Evolutionary conservation across 2,113 vertebrate genomes (phyloP), one percentile per base, ranked within the genome.

Genomic region (Meleagris gallopavo): DNA sequence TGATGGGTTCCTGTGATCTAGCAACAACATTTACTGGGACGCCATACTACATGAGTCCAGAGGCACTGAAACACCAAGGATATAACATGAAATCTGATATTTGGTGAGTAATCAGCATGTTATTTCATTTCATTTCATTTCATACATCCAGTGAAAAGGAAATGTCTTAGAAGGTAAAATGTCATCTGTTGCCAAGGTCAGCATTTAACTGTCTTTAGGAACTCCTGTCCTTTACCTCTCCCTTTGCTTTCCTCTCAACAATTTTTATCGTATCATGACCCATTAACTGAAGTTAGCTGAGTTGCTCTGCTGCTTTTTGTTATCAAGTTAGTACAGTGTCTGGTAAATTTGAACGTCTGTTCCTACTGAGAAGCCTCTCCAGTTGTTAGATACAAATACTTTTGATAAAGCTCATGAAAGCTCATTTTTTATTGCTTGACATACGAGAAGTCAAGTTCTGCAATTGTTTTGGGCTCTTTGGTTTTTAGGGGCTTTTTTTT

Each of bases 11-110:
- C 3, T 98, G 98, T 97, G 98, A 99, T 95, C 96, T 99, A 95
- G 98, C 99, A 88, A 98, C 98, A 78, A 99, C 98, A 38, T 98
- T 99, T 90, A 98, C 98, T 13, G 99, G 98, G 62, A 99, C 99
- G 1, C 98, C 98, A 6, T 97, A 98, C 87, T 99, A 98, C 72
- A 99, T 99, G 99, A 99, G 98, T 76, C 98, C 98, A 2, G 98
- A 99, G 90, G 97, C 97, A 34, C 94, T 99, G 94, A 98, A 97
- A 81, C 98, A 99, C 83, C 98, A 98, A 85, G 98, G 98, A 36
- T 99, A 98, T 18, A 93, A 98, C 91, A 98, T 98, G 77, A 99
- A 99, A 96, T 99, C 98, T 12, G 98, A 99, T 95, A 98, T 99
- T 90, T 99, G 98, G 98, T 99, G 94, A 98, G 98, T 96, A 88